Evolutionary conservation across 2,888 invertebrate genomes (phyloP).

Genomic region (Rotaria macrura): DNA sequence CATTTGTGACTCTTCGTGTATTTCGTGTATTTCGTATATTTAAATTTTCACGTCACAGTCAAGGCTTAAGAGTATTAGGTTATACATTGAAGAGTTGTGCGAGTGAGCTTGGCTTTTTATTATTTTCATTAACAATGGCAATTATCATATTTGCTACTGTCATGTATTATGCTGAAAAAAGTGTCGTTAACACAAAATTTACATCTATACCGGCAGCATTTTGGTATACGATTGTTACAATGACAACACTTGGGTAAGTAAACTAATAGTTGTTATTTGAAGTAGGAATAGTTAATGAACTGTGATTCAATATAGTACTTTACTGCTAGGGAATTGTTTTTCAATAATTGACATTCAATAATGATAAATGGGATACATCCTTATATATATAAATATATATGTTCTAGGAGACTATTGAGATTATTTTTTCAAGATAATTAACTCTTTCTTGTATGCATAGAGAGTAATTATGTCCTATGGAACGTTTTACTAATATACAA

Average conservation of each 20-base stretch:
- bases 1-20: constrained; percentile 93
- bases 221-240: constrained; percentile 99
- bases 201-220: constrained; percentile 98
- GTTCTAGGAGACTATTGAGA: too few relatives aligned
- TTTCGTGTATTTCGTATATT: constrained; percentile 99
- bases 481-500: too few relatives aligned
- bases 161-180: constrained; percentile 99
- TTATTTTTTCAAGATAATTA: too few relatives aligned
- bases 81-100: constrained; percentile 98
- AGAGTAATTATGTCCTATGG: too few relatives aligned
- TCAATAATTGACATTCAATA: too few relatives aligned
- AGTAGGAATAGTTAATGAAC: too few relatives aligned
- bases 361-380: too few relatives aligned
- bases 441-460: too few relatives aligned
- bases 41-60: constrained; percentile 98
- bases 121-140: constrained; percentile 98
- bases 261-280: too few relatives aligned
- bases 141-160: constrained; percentile 99
- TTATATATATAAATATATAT: too few relatives aligned
- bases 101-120: constrained; percentile 94
- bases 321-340: too few relatives aligned
- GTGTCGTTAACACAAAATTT: constrained; percentile 88
- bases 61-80: constrained; percentile 91
- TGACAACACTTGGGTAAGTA: constrained; percentile 95
- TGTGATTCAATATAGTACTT: too few relatives aligned